A percentile compares a stretch with the other conserved stretches of the same genome.
Evolutionary conservation across 1,140 invertebrate species (phyloP).

Genomic region (Armadillidium nasatum): DNA sequence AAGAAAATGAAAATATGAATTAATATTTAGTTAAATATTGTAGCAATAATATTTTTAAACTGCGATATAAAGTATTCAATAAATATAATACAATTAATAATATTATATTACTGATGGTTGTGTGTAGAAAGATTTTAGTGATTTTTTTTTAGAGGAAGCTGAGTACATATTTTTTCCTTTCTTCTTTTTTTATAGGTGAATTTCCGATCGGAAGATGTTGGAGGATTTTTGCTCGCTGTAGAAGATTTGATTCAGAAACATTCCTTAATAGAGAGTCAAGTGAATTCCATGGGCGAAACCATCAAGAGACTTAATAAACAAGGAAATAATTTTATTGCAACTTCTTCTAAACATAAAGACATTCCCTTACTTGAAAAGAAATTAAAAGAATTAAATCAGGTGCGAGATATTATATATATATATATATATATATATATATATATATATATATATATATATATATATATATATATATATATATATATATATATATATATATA

Average conservation of each 20-base stretch:
- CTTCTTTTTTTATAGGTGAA: constrained; percentile 52
- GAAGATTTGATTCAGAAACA: constrained; percentile 92
- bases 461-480: no score
- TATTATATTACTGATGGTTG: no score
- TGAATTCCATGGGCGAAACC: constrained; percentile 72
- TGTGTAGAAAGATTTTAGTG: no score
- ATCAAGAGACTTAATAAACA: constrained; percentile 67
- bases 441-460: no score
- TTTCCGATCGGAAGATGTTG: constrained; percentile 81
- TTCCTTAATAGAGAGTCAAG: constrained; percentile 82
- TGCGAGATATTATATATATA: no score
- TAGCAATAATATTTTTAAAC: no score
- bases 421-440: no score
- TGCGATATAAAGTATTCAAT: no score
- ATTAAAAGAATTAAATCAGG: constrained; percentile 62
- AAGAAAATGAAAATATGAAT: neutral
- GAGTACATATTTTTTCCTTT: no score
- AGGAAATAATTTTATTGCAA: constrained; percentile 5
- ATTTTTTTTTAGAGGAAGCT: no score
- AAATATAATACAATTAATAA: no score
- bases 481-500: no score
- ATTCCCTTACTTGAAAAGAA: constrained; percentile 63
- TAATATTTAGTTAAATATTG: neutral
- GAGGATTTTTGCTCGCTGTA: constrained; percentile 84
- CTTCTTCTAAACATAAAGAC: constrained; percentile 55